These are phyloP conservation scores for Drosophila longiperda DNA, from an alignment of 2,888 invertebrate genomes.

Conservation along the genomic window DNA sequence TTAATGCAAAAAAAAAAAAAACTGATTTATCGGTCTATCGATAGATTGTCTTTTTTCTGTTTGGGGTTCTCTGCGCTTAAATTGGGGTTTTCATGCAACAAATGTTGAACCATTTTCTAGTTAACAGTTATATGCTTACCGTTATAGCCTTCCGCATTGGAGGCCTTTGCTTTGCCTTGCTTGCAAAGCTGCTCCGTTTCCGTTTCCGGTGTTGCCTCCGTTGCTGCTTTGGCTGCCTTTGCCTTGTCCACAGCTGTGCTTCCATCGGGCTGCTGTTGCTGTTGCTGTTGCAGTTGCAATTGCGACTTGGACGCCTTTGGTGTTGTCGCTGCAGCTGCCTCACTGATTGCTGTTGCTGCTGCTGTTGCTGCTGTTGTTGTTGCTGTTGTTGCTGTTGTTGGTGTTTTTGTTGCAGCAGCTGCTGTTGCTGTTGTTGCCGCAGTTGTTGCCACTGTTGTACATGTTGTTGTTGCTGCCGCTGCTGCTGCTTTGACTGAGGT, in stretches of 20 bases:
- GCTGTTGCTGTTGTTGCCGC: slow-evolving; percentile 69
- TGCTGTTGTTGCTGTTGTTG: neutral
- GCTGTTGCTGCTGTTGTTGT: neutral
- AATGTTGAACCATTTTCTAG: too few species aligned
- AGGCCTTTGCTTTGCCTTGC: slow-evolving; percentile 20
- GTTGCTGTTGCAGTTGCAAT: neutral
- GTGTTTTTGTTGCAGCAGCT: slow-evolving; percentile 21
- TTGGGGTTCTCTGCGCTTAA: too few species aligned
- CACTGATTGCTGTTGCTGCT: slow-evolving; percentile 2
- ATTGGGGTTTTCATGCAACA: too few species aligned
- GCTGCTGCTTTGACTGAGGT: slow-evolving; percentile 21
- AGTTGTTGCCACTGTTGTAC: slow-evolving; percentile 50
- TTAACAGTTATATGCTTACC: slow-evolving; percentile 24
- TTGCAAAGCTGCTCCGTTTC: slow-evolving; percentile 38
- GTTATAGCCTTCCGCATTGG: slow-evolving; percentile 46
- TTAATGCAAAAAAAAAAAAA: too few species aligned
- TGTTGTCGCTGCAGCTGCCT: slow-evolving; percentile 38
- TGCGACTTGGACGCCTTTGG: slow-evolving; percentile 19
- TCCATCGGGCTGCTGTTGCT: neutral
- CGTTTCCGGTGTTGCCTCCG: slow-evolving; percentile 34
- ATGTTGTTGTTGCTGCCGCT: slow-evolving; percentile 82
- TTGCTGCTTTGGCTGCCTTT: neutral
- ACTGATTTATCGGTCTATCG: too few species aligned
- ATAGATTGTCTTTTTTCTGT: too few species aligned
- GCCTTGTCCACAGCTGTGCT: neutral